Base-by-base conservation (phyloP, 2,797 vertebrate species). In the Okamejei kenojei region DNA sequence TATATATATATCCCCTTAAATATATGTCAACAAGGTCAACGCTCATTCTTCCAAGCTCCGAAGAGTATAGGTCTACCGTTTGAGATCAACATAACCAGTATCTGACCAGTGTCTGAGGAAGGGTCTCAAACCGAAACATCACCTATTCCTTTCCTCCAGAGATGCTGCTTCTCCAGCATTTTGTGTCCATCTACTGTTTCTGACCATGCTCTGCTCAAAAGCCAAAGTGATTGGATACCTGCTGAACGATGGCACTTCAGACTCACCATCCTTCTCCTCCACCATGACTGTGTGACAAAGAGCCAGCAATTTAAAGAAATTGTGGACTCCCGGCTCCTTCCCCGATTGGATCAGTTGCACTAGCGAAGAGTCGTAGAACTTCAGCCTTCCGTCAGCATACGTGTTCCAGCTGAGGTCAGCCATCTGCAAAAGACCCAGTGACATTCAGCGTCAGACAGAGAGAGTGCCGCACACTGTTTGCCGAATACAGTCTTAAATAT, bases 201-300 rank as follows among this genome's bases (percentile, higher is more conserved):
- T 21, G 17, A 21, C 15, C 15, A 8, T 8, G n/a, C 17, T n/a
- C 26, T 11, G 80, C 58, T n/a, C 7, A 63, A 63, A 63, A n/a
- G 17, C 17, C 29, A 86, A 6, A 32, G 61, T 15, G 63, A 63
- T 8, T 35, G 15, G 68, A 68, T 32, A 19, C 0, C 61, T 35
- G 19, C 61, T 2, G 10, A 86, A 63, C 5, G 29, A 32, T 29
- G 5, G 19, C 26, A 63, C n/a, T 29, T 26, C 21, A 54, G 15
- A 94, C 96, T 94, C 94, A 99, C 99, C 95, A 0, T 97, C 95
- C 54, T 96, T 96, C 95, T 97, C 96, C 93, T 98, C 97, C 13
- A 96, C 97, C 97, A 98, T 98, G 94, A 99, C 98, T 0, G 98
- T 99, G 96, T 99, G 98, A 94, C 99, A 99, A 73, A 99, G 94